These are phyloP conservation scores for Nycticorax nycticorax DNA, from an alignment of 2,113 vertebrate species.

Conservation along the genomic window DNA sequence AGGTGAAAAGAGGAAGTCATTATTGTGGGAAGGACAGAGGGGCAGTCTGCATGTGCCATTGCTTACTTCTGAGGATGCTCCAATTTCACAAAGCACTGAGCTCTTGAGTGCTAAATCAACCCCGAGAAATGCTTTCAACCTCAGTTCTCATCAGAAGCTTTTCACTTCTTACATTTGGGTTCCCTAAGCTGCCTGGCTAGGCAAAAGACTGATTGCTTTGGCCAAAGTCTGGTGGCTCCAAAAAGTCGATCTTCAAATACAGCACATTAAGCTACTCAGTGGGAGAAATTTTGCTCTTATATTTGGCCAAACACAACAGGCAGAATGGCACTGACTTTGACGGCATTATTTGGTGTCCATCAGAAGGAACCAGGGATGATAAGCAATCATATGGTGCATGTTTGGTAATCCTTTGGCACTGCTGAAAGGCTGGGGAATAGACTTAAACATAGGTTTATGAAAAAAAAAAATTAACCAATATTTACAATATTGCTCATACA, in stretches of 20 bases:
- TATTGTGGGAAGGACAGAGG: not conserved
- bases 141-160: not conserved
- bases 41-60: not conserved
- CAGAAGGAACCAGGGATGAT: not conserved
- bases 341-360: not conserved
- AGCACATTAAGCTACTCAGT: not conserved
- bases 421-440: not conserved
- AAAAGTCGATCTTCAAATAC: not conserved
- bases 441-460: not conserved
- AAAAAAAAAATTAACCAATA: constrained; percentile 4
- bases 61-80: not conserved
- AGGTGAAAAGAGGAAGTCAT: not conserved
- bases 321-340: not conserved
- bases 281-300: not conserved
- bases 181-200: not conserved
- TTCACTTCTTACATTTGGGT: not conserved
- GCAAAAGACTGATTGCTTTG: constrained; percentile 11
- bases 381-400: not conserved
- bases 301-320: not conserved
- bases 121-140: not conserved
- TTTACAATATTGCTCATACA: not conserved
- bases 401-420: constrained; percentile 12
- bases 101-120: not conserved
- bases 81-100: not conserved
- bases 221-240: not conserved